Base-by-base conservation (phyloP, 2,797 vertebrate genomes). In the Todus mexicanus region DNA sequence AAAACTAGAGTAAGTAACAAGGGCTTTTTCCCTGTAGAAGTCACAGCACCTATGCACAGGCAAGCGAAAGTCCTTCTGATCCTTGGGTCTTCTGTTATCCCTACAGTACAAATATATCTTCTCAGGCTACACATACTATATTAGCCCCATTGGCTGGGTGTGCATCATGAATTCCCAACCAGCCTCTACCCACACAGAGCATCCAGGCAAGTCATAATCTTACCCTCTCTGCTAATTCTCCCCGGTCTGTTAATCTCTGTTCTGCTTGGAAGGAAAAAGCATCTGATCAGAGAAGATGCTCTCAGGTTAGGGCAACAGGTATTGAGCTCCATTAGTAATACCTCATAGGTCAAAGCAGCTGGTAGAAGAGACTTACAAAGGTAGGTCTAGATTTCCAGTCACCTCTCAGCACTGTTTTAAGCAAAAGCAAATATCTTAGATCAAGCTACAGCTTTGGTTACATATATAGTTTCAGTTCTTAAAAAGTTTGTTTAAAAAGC, bases 51-150 rank as follows among this genome's bases (percentile, higher is more conserved):
- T 71, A 35, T 56, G 22, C 13, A 19, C 45, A 16, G 11, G 59
- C 7, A 11, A 81, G 20, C 7, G 40, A 12, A 38, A 80, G 29
- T 38, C 27, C 37, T 60, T 50, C 31, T 83, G 65, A 51, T 40
- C 23, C 13, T 51, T 51, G 37, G 10, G 27, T 66, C 18, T 70
- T 51, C 26, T 59, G 31, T 25, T 43, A 48, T 26, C 19, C 8
- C 38, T 38, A 3, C 15, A 60, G 15, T 7, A 37, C 22, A 68
- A 45, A 43, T 2, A 2, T 7, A 45, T 42, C 14, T 72, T 40
- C 26, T 38, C 9, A 31, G 35, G 47, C 22, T 4, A 0, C 6
- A 9, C 9, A 31, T 11, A 2, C 29, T 15, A 2, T 12, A 56
- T 57, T 40, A 69, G 65, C 7, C 31, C 3, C 29, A 8, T 15